These are phyloP conservation scores for Pollenia griseotomentosa DNA, from an alignment of 2,888 invertebrate genomes.

Conservation along the genomic window DNA sequence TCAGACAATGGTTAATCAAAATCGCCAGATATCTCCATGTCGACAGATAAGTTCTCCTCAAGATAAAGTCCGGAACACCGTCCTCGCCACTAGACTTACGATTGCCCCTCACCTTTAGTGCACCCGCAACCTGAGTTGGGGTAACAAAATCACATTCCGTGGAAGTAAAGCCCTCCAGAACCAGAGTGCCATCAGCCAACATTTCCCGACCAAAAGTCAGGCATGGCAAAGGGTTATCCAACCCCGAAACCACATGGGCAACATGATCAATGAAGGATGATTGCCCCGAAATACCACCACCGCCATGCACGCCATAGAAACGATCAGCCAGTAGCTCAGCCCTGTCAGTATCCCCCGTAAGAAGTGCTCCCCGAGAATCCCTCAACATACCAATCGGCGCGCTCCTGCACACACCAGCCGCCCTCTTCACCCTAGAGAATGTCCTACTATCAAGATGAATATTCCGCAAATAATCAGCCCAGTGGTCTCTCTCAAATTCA, in stretches of 20 bases:
- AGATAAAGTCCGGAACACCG: constrained; percentile 1
- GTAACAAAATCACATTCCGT: background rate
- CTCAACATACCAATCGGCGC: background rate
- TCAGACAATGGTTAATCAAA: constrained; percentile 26
- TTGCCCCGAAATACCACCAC: too few species aligned
- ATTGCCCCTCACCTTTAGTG: background rate
- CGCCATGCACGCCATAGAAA: background rate
- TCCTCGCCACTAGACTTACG: background rate
- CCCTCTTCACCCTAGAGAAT: background rate
- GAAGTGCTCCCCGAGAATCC: background rate
- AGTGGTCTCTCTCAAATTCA: background rate
- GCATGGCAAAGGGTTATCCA: background rate
- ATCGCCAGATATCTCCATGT: background rate
- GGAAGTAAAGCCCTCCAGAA: background rate
- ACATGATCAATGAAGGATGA: background rate
- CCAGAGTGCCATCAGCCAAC: background rate
- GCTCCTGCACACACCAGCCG: background rate
- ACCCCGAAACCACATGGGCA: background rate
- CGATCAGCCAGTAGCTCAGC: background rate
- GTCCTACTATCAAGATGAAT: background rate
- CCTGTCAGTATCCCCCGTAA: background rate
- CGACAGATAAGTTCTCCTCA: background rate
- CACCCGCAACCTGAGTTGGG: background rate
- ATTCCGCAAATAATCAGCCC: background rate
- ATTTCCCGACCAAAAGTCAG: background rate